phyloP scores from a whole-genome alignment of 2,113 vertebrate genomes.

The Nerophis ophidion region DNA sequence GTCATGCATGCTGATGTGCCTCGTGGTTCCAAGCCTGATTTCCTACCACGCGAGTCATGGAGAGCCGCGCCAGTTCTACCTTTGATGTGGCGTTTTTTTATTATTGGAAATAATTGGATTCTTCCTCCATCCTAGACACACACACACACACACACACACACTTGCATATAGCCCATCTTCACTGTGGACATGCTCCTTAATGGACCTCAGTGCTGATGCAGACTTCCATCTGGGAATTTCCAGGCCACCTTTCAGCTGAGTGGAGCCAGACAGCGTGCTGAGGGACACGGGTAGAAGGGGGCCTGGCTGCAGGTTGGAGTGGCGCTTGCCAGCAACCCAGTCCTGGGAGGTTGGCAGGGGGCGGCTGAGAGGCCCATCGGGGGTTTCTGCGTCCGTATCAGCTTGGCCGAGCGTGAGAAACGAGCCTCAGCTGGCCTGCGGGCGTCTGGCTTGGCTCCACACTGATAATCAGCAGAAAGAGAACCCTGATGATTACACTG shows the following conservation, averaged over 20 bases:
- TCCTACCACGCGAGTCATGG: conserved; percentile 55
- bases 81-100: conserved; percentile 74
- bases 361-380: conserved; percentile 19
- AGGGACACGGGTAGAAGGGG: conserved; percentile 40
- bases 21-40: conserved; percentile 70
- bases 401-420: conserved; percentile 50
- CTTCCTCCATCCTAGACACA: conserved; percentile 13
- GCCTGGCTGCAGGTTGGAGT: conserved; percentile 44
- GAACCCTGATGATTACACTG: conserved; percentile 61
- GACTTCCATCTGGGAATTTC: conserved; percentile 30
- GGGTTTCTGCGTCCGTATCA: conserved; percentile 47
- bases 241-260: conserved; percentile 28
- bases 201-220: conserved; percentile 34
- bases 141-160: conserved; percentile 12
- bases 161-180: conserved; percentile 36
- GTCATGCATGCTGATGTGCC: conserved; percentile 65
- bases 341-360: conserved; percentile 12
- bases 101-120: conserved; percentile 76
- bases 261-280: conserved; percentile 11
- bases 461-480: conserved; percentile 64
- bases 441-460: conserved; percentile 63
- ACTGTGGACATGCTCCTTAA: conserved; percentile 62
- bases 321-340: conserved; percentile 2
- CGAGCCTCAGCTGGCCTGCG: conserved; percentile 44
- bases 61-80: conserved; percentile 65